Conservation (phyloP, 2,113 vertebrate species). For the Oreochromis spilurus region DNA sequence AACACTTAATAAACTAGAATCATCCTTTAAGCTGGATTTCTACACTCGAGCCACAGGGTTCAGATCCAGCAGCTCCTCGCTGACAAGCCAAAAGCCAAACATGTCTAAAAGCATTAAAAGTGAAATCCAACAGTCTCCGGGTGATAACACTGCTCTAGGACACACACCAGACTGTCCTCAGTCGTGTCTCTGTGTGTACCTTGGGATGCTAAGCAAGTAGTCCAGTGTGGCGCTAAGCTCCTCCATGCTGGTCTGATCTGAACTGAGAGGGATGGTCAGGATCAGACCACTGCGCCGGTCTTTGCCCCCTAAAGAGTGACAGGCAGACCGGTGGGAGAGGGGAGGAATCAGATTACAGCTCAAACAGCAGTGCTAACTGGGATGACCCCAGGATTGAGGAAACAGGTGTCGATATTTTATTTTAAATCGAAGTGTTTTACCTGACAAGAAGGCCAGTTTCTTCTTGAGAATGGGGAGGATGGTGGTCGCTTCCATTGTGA, state of each 20-base stretch:
- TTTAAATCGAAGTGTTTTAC: constrained; percentile 60
- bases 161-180: not conserved
- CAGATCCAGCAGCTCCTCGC: not conserved
- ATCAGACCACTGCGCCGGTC: constrained; percentile 97
- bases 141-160: not conserved
- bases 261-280: constrained; percentile 93
- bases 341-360: not conserved
- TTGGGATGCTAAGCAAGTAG: constrained; percentile 97
- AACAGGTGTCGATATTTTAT: not conserved
- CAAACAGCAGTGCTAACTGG: not conserved
- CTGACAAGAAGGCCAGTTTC: constrained; percentile 95
- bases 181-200: constrained; percentile 64
- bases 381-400: not conserved
- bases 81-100: not conserved
- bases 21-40: constrained; percentile 15
- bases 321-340: not conserved
- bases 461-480: constrained; percentile 94
- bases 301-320: constrained; percentile 82
- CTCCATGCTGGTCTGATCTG: constrained; percentile 98
- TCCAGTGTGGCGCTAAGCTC: constrained; percentile 93
- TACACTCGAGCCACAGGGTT: not conserved
- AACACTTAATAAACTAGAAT: not conserved
- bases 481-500: constrained; percentile 85
- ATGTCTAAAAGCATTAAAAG: not conserved
- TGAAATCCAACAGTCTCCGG: not conserved